Evolutionary conservation across 2,888 invertebrate species (phyloP), one percentile per base, ranked within the genome.

Genomic region (Ischnus inquisitorius): DNA sequence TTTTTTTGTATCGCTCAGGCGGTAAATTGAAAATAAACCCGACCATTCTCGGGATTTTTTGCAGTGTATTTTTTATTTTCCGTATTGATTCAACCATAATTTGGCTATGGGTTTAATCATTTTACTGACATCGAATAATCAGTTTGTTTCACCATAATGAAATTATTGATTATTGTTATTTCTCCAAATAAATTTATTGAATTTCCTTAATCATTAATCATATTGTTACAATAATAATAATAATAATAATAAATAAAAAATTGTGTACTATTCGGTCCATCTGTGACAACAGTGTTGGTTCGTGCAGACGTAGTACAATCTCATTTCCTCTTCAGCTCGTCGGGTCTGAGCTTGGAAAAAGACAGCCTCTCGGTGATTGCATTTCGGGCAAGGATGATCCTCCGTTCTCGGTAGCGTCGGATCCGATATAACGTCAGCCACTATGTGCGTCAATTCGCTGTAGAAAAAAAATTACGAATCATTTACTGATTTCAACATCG

Each of bases 261-360:
- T 3, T 16, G 43, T 75, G n/a, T 2, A 28, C 94, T 94, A 99
- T 95, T 99, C 99, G 79, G 99, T 99, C 99, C 99, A 99, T 88
- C 98, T 95, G 94, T 99, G 98, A 83, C 97, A 97, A 94, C 99
- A 99, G 92, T 97, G 97, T 79, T 95, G 95, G 94, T 97, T 97
- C 0, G 98, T 98, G 93, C 99, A 99, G 3, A 99, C 99, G 92
- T 99, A 99, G 93, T 99, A 99, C 62, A 99, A 95, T 93, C 98
- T 96, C 99, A 99, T 99, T 94, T 99, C 99, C 93, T 99, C 99
- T 95, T 99, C 99, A 91, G 99, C 99, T 89, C 98, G 96, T 85
- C 98, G 95, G 0, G 99, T 98, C 93, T 99, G 99, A 0, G 99
- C 99, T 95, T 98, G 98, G 94, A 99, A 99, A 94, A 99, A 99